These are phyloP conservation scores for Pontoporia blainvillei DNA, from an alignment of 2,113 vertebrate genomes.

Conservation along the genomic window DNA sequence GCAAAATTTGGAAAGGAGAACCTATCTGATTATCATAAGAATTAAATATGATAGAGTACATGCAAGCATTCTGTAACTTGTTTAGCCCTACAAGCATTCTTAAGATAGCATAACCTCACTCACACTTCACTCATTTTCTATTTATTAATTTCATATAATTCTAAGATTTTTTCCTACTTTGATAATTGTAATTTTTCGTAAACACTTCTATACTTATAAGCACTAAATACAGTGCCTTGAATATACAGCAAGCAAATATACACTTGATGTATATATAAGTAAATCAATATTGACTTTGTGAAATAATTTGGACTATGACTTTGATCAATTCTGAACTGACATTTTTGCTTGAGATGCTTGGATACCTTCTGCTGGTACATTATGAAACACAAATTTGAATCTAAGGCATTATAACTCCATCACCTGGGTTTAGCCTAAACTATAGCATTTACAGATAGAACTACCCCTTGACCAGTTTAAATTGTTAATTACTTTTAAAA, in stretches of 20 bases:
- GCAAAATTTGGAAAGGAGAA: constrained; percentile 17
- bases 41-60: neutral
- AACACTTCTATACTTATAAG: neutral
- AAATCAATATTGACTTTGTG: neutral
- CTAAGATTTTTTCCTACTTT: constrained; percentile 15
- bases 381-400: neutral
- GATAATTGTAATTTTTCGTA: neutral
- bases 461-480: neutral
- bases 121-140: neutral
- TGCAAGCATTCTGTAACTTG: neutral
- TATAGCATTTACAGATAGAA: constrained; percentile 12
- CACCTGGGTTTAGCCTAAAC: neutral
- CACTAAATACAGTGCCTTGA: constrained; percentile 7
- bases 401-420: neutral
- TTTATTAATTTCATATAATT: neutral
- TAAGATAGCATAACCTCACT: neutral
- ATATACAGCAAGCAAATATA: neutral
- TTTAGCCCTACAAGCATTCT: neutral
- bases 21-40: neutral
- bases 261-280: neutral
- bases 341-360: constrained; percentile 30
- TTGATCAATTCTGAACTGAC: neutral
- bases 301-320: neutral
- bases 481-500: neutral
- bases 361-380: constrained; percentile 4